Conservation (phyloP, 2,113 vertebrate genomes). For the Mesocricetus auratus region DNA sequence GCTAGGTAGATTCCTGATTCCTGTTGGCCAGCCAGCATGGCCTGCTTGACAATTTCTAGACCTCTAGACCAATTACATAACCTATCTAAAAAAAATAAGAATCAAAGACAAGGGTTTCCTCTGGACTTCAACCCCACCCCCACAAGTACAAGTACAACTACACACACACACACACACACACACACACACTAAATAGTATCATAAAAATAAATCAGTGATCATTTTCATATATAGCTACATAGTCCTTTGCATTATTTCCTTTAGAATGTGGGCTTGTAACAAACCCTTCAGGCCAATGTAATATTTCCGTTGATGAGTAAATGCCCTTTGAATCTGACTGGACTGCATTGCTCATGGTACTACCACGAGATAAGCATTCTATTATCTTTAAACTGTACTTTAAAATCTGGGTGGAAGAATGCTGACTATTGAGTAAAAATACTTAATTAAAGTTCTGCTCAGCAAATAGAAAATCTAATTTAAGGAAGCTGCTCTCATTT, state of each 20-base stretch:
- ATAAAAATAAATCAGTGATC: background rate
- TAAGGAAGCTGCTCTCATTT: conserved; percentile 54
- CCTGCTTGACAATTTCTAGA: background rate
- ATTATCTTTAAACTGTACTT: conserved; percentile 60
- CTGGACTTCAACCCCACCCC: background rate
- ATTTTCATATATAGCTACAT: background rate
- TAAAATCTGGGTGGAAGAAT: conserved; percentile 63
- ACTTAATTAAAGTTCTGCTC: conserved; percentile 73
- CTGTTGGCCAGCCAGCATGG: background rate
- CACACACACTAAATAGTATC: background rate
- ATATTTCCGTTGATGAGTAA: background rate
- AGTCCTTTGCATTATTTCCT: background rate
- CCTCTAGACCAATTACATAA: background rate
- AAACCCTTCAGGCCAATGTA: too few relatives aligned
- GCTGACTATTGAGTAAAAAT: conserved; percentile 61
- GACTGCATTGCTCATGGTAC: background rate
- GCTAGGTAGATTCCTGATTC: background rate
- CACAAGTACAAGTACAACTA: background rate
- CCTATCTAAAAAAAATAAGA: background rate
- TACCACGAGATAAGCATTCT: conserved; percentile 34
- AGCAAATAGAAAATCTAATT: conserved; percentile 77
- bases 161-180: background rate
- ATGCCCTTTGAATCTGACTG: background rate
- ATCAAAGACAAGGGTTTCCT: background rate
- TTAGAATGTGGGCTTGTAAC: background rate